Evolutionary conservation across 2,888 invertebrate species (phyloP).

Genomic region (Cremastinae sp.): DNA sequence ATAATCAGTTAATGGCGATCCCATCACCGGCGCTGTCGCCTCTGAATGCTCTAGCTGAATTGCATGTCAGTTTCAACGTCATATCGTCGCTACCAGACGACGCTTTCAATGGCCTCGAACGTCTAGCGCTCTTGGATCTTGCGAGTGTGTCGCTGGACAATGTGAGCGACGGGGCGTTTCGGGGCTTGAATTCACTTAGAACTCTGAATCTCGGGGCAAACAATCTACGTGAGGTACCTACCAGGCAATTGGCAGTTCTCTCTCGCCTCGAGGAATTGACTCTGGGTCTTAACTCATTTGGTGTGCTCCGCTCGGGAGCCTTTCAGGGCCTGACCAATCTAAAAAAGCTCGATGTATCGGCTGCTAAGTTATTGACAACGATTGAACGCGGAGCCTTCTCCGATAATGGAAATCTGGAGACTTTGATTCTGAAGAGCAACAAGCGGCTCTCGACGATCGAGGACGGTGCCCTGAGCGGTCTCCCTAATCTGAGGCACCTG

Average conservation of each 20-base stretch:
- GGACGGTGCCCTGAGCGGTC: slow-evolving; percentile 88
- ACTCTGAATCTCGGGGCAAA: slow-evolving; percentile 91
- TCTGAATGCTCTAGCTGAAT: slow-evolving; percentile 89
- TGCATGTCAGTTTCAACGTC: slow-evolving; percentile 91
- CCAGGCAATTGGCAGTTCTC: slow-evolving; percentile 86
- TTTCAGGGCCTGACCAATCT: slow-evolving; percentile 90
- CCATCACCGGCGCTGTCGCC: slow-evolving; percentile 88
- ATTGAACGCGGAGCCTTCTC: slow-evolving; percentile 90
- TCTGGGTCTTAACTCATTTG: slow-evolving; percentile 91
- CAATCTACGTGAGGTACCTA: slow-evolving; percentile 87
- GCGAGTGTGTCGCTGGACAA: slow-evolving; percentile 90
- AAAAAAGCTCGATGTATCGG: slow-evolving; percentile 88
- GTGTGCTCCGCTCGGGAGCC: slow-evolving; percentile 86
- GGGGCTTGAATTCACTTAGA: slow-evolving; percentile 88
- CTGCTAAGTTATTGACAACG: slow-evolving; percentile 87
- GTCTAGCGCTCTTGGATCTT: slow-evolving; percentile 88
- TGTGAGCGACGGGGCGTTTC: slow-evolving; percentile 88
- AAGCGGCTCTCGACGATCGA: slow-evolving; percentile 87
- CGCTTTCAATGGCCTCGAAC: slow-evolving; percentile 89
- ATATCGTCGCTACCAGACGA: slow-evolving; percentile 89
- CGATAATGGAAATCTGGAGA: slow-evolving; percentile 91
- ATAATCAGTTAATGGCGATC: slow-evolving; percentile 89
- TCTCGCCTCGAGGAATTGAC: slow-evolving; percentile 89
- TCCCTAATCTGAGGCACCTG: slow-evolving; percentile 89
- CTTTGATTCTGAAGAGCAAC: slow-evolving; percentile 88